Evolutionary conservation across 2,113 vertebrate genomes (phyloP).

Genomic region (Eulemur macaco): DNA sequence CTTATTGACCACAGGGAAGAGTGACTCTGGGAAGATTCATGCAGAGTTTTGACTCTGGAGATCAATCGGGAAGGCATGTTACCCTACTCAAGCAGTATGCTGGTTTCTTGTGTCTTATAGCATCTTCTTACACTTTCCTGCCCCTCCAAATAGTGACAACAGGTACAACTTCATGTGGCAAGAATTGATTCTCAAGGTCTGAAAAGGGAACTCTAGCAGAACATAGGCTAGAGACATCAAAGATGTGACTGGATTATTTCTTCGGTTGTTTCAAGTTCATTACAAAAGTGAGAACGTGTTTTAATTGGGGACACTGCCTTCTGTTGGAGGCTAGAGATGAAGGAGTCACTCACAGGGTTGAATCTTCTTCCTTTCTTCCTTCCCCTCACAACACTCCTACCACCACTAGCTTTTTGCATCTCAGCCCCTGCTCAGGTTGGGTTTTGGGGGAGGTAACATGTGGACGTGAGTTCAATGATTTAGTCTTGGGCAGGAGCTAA

Average conservation of each 20-base stretch:
- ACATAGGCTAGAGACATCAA: background rate
- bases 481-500: background rate
- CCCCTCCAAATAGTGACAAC: background rate
- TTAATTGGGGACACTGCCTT: background rate
- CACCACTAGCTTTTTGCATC: background rate
- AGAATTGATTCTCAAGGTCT: background rate
- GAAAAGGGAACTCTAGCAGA: background rate
- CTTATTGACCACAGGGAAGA: background rate
- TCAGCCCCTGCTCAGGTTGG: background rate
- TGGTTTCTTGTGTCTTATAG: background rate
- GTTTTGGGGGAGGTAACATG: background rate
- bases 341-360: background rate
- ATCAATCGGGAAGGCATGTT: background rate
- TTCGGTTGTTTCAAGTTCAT: background rate
- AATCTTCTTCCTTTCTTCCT: background rate
- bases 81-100: too few species aligned
- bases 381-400: background rate
- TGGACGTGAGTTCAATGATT: background rate
- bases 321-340: background rate
- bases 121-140: background rate
- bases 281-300: background rate
- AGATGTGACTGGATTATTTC: background rate
- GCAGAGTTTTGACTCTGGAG: background rate
- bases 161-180: background rate
- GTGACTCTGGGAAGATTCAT: background rate